phyloP scores from a whole-genome alignment of 2,797 vertebrate genomes.

The Mionectes olivaceus region DNA sequence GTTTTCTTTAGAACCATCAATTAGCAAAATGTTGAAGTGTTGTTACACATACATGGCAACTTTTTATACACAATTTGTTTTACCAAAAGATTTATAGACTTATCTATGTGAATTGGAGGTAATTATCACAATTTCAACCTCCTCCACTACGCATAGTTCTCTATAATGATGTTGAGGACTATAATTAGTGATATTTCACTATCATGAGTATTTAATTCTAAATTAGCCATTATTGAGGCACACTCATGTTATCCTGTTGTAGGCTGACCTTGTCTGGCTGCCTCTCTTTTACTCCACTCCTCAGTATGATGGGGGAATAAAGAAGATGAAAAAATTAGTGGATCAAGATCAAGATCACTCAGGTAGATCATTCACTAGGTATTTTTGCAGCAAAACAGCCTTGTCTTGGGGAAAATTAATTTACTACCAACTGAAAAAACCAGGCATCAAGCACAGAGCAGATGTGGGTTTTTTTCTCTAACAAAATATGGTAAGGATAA shows the following conservation, averaged over 20 bases:
- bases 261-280: neutral
- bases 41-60: neutral
- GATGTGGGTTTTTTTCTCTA: neutral
- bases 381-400: neutral
- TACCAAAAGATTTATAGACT: neutral
- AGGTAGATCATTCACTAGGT: neutral
- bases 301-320: accelerated
- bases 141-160: neutral
- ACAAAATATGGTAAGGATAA: neutral
- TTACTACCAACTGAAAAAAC: neutral
- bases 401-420: neutral
- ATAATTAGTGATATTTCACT: neutral
- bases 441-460: neutral
- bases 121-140: neutral
- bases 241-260: neutral
- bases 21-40: neutral
- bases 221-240: neutral
- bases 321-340: neutral
- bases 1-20: neutral
- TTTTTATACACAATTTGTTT: neutral
- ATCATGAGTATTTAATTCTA: neutral
- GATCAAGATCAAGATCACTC: neutral
- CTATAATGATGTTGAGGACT: neutral
- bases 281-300: accelerated
- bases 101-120: neutral